Evolutionary conservation across 2,888 invertebrate species (phyloP).

Genomic region (Phortica okadai): DNA sequence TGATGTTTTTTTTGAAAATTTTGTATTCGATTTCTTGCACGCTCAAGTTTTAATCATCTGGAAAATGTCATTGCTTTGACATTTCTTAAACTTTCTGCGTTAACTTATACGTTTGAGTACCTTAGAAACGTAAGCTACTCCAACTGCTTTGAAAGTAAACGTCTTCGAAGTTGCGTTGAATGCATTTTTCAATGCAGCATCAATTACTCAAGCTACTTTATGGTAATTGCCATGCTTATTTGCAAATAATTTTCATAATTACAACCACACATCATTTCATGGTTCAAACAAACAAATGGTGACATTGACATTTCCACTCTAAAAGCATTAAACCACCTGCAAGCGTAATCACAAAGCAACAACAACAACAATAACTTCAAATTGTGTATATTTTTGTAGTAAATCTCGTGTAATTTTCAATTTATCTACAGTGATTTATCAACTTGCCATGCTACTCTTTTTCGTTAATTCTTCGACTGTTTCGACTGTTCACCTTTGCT

Average conservation of each 20-base stretch:
- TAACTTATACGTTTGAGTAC: too few species aligned
- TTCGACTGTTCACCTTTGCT: constrained; percentile 19
- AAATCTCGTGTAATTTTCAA: constrained; percentile 61
- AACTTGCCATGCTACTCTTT: constrained; percentile 32
- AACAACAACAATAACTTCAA: background rate
- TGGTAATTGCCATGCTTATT: too few species aligned
- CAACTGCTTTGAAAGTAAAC: too few species aligned
- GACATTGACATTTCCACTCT: background rate
- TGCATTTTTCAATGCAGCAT: too few species aligned
- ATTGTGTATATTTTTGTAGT: background rate
- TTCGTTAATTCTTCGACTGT: constrained; percentile 47
- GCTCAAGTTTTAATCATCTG: background rate
- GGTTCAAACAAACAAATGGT: too few species aligned
- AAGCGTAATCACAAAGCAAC: background rate
- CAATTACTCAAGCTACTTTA: too few species aligned
- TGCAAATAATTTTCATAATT: too few species aligned
- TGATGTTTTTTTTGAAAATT: background rate
- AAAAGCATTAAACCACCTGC: background rate
- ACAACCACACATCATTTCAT: too few species aligned
- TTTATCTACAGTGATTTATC: constrained; percentile 67
- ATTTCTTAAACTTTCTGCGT: too few species aligned
- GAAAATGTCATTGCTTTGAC: background rate
- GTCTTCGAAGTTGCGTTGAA: too few species aligned
- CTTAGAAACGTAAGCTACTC: too few species aligned
- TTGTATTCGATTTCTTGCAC: background rate